Percentiles rank a stretch among this genome's conserved stretches.
Conservation (phyloP, 1,140 invertebrate species). For the Oryctes rhinoceros region DNA sequence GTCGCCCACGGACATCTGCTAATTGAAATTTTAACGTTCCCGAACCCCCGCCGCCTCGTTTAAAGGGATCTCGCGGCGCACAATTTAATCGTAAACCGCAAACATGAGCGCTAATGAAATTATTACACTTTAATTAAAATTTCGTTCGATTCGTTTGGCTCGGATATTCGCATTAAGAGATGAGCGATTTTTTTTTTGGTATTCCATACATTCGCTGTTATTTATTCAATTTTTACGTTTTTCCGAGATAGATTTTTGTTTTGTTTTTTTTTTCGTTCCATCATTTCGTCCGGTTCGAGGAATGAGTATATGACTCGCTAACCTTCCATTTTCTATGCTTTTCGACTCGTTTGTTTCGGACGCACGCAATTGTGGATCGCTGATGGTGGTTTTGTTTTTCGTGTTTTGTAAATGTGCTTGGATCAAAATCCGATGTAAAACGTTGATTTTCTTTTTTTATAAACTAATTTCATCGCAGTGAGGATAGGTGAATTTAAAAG, state of each 20-base stretch:
- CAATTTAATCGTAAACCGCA: constrained; percentile 47
- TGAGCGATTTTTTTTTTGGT: background rate
- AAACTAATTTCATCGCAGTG: no score
- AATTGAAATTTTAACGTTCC: constrained; percentile 55
- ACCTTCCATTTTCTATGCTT: background rate
- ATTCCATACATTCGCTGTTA: background rate
- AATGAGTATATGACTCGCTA: background rate
- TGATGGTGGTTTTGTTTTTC: no score
- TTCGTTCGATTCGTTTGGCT: constrained; percentile 56
- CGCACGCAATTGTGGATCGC: no score
- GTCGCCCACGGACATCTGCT: constrained; percentile 49
- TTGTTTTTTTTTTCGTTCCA: background rate
- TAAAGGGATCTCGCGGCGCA: constrained; percentile 48
- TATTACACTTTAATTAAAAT: constrained; percentile 60
- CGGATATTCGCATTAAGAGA: background rate
- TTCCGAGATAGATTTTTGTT: background rate
- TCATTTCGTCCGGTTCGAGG: background rate
- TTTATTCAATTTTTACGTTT: background rate
- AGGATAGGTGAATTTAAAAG: no score
- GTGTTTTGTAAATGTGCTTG: no score
- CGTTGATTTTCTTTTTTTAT: no score
- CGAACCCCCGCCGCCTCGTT: constrained; percentile 31
- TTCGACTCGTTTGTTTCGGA: no score
- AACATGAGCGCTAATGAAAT: constrained; percentile 55
- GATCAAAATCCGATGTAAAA: no score